Conservation (phyloP, 2,888 invertebrate genomes). For the Meganola albula region DNA sequence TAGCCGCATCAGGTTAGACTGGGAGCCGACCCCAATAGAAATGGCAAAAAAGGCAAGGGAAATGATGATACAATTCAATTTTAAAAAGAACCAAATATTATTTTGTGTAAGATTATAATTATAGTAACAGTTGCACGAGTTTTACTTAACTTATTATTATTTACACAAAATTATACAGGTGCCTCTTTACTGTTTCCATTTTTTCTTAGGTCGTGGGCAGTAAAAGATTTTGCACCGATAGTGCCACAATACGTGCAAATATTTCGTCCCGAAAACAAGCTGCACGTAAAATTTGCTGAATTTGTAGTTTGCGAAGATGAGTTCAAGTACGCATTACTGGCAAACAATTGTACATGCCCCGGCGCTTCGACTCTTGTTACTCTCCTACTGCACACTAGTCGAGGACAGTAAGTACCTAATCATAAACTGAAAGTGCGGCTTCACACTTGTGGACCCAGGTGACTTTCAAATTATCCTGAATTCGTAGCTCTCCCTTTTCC, state of each 20-base stretch:
- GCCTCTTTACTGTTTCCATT: background rate
- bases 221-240: constrained; percentile 97
- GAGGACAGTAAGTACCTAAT: constrained; percentile 99
- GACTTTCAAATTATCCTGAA: too few relatives aligned
- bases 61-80: too few relatives aligned
- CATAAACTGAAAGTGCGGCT: too few relatives aligned
- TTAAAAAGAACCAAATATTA: too few relatives aligned
- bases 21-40: too few relatives aligned
- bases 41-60: too few relatives aligned
- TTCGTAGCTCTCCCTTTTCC: too few relatives aligned
- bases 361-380: constrained; percentile 98
- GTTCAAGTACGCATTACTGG: constrained; percentile 97
- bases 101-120: too few relatives aligned
- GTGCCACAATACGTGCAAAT: constrained; percentile 99
- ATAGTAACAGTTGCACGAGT: too few relatives aligned
- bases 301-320: constrained; percentile 99
- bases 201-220: constrained; percentile 92
- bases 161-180: background rate
- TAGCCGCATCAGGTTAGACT: too few relatives aligned
- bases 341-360: constrained; percentile 99
- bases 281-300: constrained; percentile 99
- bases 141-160: too few relatives aligned
- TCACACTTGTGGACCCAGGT: background rate
- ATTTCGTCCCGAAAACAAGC: constrained; percentile 98
- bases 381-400: constrained; percentile 94